phyloP scores from a whole-genome alignment of 1,140 invertebrate genomes.

The Hycleus cichorii region DNA sequence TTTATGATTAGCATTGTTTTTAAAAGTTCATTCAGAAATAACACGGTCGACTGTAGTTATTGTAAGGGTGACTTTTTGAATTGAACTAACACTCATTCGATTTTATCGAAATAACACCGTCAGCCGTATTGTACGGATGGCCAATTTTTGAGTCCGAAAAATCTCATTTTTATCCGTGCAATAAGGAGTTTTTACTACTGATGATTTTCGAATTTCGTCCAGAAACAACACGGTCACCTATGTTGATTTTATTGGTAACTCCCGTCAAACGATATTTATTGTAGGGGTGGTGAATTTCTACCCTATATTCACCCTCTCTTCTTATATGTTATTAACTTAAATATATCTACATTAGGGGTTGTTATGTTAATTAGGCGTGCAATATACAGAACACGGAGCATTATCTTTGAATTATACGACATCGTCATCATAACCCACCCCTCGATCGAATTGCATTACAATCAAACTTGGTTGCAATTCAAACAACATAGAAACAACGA shows the following conservation, averaged over 20 bases:
- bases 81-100: no score
- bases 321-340: constrained; percentile 5
- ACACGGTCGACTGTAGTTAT: no score
- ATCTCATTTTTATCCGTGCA: no score
- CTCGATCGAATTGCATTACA: constrained; percentile 19
- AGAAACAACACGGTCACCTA: no score
- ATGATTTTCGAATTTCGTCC: no score
- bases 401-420: constrained; percentile 13
- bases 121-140: no score
- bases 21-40: no score
- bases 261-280: constrained; percentile 1
- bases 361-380: constrained; percentile 16
- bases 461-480: constrained; percentile 13
- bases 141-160: not conserved
- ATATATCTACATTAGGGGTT: constrained; percentile 10
- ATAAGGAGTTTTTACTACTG: no score
- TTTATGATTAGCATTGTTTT: no score
- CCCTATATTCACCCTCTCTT: not conserved
- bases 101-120: no score
- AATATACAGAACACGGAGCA: constrained; percentile 9
- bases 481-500: not conserved
- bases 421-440: constrained; percentile 15
- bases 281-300: constrained; percentile 8
- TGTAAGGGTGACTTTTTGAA: no score
- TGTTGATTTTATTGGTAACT: no score